Evolutionary conservation across 2,888 invertebrate genomes (phyloP), one percentile per base, ranked within the genome.

Genomic region (Chaitophorus viminalis): DNA sequence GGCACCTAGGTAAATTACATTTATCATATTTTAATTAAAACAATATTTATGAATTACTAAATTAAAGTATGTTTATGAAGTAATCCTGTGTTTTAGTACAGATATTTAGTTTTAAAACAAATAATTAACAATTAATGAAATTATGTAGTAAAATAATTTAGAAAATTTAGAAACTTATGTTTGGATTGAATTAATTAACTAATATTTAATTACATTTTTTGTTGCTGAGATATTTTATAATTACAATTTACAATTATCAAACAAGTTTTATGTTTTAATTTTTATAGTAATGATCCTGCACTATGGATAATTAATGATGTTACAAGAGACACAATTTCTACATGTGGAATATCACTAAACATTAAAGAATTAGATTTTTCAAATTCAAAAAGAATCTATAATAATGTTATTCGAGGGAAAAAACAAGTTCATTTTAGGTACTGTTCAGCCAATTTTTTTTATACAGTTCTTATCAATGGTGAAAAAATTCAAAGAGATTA

Each of bases 381-480:
- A 36, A 74, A 74, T 36, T 74, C 74, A 39, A 75, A n/a, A n/a
- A n/a, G n/a, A n/a, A n/a, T n/a, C n/a, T n/a, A n/a, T n/a, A n/a
- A n/a, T n/a, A n/a, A n/a, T n/a, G n/a, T n/a, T n/a, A n/a, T n/a
- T n/a, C n/a, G n/a, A n/a, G n/a, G n/a, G n/a, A n/a, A n/a, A n/a
- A 75, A 75, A 75, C 18, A 75, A 75, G 75, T 75, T 9, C 75
- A 39, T n/a, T 75, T 75, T 46, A 46, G 75, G 75, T 75, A 75
- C 75, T 75, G 75, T 39, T 4, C 39, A 46, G 4, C n/a, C 75
- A 75, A 75, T 46, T 75, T 75, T 3, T 75, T 75, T 75, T 75
- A n/a, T 39, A 39, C 75, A 75, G n/a, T 75, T 39, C 39, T 75
- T 75, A 75, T 75, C n/a, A 75, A 75, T 39, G 75, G 75, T 75